Evolutionary conservation across 2,797 vertebrate genomes (phyloP).

Genomic region (Ctenopoma multispine): DNA sequence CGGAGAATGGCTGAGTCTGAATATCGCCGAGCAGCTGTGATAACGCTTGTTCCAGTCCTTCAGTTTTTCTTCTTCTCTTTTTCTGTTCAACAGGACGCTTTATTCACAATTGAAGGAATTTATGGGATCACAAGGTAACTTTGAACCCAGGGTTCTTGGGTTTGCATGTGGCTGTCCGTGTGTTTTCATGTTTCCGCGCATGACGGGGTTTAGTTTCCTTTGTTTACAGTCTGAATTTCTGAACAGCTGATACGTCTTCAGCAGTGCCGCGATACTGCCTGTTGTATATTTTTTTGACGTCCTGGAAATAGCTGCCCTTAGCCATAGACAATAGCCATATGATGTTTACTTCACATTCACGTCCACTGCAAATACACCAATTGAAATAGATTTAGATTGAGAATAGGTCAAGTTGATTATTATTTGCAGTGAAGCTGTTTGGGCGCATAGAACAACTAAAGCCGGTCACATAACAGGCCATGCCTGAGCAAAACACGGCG

Average conservation of each 20-base stretch:
- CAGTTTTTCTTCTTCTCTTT: constrained; percentile 56
- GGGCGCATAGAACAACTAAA: constrained; percentile 2
- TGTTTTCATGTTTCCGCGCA: constrained; percentile 14
- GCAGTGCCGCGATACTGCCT: constrained; percentile 56
- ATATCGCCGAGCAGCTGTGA: constrained; percentile 39
- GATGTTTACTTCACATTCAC: constrained; percentile 13
- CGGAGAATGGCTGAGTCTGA: constrained; percentile 41
- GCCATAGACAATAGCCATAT: too few species aligned
- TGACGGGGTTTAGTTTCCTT: constrained; percentile 67
- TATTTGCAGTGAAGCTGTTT: background rate
- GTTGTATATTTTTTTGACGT: constrained; percentile 53
- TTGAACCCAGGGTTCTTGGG: constrained; percentile 24
- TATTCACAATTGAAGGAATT: constrained; percentile 79
- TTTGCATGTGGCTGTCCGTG: constrained; percentile 28
- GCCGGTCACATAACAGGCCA: constrained; percentile 24
- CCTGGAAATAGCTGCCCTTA: constrained; percentile 11
- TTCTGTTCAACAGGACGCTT: constrained; percentile 80
- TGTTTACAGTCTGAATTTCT: constrained; percentile 81
- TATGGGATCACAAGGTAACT: constrained; percentile 89
- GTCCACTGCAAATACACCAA: background rate
- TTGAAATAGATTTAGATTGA: background rate
- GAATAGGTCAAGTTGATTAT: background rate
- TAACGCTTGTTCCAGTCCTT: constrained; percentile 44
- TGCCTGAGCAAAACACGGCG: constrained; percentile 21
- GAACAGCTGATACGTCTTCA: constrained; percentile 78